phyloP scores from a whole-genome alignment of 2,797 vertebrate species.

The Pelobates cultripes region DNA sequence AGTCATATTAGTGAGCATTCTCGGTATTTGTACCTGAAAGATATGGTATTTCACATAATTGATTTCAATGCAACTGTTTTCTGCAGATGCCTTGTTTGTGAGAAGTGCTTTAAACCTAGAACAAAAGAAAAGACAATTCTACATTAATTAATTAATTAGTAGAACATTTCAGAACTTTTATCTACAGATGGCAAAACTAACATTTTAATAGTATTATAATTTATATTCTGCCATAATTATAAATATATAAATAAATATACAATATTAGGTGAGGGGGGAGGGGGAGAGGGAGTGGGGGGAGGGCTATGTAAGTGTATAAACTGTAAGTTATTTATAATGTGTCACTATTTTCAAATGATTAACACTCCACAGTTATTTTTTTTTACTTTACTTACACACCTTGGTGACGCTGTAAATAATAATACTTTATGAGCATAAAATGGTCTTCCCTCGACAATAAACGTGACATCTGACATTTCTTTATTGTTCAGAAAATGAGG shows the following conservation, averaged over 20 bases:
- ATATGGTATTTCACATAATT: conserved; percentile 98
- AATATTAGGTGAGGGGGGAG: too few species aligned
- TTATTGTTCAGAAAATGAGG: conserved; percentile 84
- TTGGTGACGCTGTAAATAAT: conserved; percentile 79
- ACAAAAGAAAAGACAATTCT: conserved; percentile 44
- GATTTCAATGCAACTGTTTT: conserved; percentile 97
- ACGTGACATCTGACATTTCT: conserved; percentile 84
- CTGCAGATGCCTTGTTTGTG: conserved; percentile 90
- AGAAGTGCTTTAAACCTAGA: conserved; percentile 95
- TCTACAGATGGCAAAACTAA: too few species aligned
- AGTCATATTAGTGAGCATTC: neutral
- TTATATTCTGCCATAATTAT: too few species aligned
- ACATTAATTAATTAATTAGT: neutral
- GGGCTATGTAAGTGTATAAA: too few species aligned
- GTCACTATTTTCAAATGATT: too few species aligned
- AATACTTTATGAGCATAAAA: conserved; percentile 83
- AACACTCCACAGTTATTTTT: too few species aligned
- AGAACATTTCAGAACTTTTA: too few species aligned
- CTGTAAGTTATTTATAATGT: too few species aligned
- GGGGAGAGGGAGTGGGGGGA: fast-evolving
- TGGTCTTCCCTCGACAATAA: conserved; percentile 80
- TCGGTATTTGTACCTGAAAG: conserved; percentile 83
- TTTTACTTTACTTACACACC: conserved; percentile 62
- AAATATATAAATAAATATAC: too few species aligned
- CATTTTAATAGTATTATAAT: too few species aligned